A percentile compares a stretch with the other conserved stretches of the same genome.
These are phyloP conservation scores for Drosophila nigrodunni DNA, from an alignment of 1,140 invertebrate genomes.

Conservation along the genomic window DNA sequence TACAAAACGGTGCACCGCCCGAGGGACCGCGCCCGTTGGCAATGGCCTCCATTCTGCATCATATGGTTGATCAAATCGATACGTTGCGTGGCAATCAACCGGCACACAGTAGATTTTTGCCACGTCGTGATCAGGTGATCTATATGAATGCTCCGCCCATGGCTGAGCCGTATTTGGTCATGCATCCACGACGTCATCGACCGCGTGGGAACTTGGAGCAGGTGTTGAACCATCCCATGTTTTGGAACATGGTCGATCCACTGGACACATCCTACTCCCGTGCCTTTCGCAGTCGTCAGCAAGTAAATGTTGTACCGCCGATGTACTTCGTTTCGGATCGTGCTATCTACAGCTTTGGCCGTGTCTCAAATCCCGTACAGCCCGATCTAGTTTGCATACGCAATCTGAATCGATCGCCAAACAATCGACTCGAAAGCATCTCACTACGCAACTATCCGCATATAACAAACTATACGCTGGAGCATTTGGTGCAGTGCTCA, in stretches of 20 bases:
- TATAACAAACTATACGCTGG: slow-evolving; percentile 88
- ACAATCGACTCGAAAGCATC: slow-evolving; percentile 76
- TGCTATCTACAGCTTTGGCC: slow-evolving; percentile 79
- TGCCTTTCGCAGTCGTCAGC: slow-evolving; percentile 34
- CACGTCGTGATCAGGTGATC: slow-evolving; percentile 73
- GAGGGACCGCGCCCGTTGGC: slow-evolving; percentile 35
- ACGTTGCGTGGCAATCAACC: slow-evolving; percentile 61
- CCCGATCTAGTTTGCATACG: slow-evolving; percentile 80
- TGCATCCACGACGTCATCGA: slow-evolving; percentile 55
- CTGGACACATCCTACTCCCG: slow-evolving; percentile 55
- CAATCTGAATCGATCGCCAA: slow-evolving; percentile 64
- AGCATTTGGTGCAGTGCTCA: slow-evolving; percentile 87
- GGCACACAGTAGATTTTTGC: slow-evolving; percentile 68
- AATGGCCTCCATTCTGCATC: slow-evolving; percentile 55
- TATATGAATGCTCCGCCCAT: slow-evolving; percentile 63
- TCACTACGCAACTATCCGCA: slow-evolving; percentile 87
- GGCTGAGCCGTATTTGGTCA: slow-evolving; percentile 39
- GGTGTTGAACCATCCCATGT: slow-evolving; percentile 72
- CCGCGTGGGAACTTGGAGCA: slow-evolving; percentile 63
- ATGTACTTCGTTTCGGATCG: slow-evolving; percentile 70
- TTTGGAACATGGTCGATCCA: slow-evolving; percentile 80
- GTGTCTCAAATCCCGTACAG: slow-evolving; percentile 68
- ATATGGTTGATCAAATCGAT: slow-evolving; percentile 48
- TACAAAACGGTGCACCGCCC: slow-evolving; percentile 27
- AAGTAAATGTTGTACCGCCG: slow-evolving; percentile 7